Percentiles rank a stretch among this genome's conserved stretches.
Evolutionary conservation across 1,140 invertebrate genomes (phyloP).

Genomic region (Physella acuta): DNA sequence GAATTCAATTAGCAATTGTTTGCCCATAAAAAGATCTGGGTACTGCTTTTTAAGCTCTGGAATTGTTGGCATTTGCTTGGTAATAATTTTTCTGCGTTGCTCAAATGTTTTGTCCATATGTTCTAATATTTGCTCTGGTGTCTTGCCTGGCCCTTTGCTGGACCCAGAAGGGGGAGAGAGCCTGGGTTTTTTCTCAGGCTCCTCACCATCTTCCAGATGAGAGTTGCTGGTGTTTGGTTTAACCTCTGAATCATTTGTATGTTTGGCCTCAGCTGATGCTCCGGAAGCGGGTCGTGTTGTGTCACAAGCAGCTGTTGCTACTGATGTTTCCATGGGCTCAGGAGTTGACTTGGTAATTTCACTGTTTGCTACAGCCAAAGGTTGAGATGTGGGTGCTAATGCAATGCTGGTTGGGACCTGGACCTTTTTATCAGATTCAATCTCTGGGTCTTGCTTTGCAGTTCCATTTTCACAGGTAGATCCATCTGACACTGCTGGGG

Average conservation of each 20-base stretch:
- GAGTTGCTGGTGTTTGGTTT: slow-evolving; percentile 1
- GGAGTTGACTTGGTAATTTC: not conserved
- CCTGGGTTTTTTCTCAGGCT: slow-evolving; percentile 17
- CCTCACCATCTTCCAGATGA: slow-evolving; percentile 13
- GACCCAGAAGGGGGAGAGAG: not conserved
- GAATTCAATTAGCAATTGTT: slow-evolving; percentile 51
- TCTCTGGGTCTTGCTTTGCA: not conserved
- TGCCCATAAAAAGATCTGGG: slow-evolving; percentile 47
- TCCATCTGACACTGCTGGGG: not conserved
- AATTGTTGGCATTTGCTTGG: slow-evolving; percentile 48
- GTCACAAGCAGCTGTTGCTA: not conserved
- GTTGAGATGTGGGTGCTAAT: not conserved
- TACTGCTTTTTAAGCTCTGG: slow-evolving; percentile 46
- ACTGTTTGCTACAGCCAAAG: not conserved
- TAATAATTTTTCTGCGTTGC: slow-evolving; percentile 48
- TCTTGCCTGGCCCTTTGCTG: slow-evolving; percentile 29
- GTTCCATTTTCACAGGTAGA: not conserved
- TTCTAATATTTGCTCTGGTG: slow-evolving; percentile 46
- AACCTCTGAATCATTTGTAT: not conserved
- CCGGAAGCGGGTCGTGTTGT: not conserved
- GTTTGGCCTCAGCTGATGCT: not conserved
- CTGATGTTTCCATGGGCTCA: slow-evolving; percentile 5
- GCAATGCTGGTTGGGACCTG: slow-evolving; percentile 5
- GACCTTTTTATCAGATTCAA: not conserved
- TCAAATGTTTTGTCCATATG: slow-evolving; percentile 54